Evolutionary conservation across 2,113 vertebrate species (phyloP).

Genomic region (Scomber japonicus): DNA sequence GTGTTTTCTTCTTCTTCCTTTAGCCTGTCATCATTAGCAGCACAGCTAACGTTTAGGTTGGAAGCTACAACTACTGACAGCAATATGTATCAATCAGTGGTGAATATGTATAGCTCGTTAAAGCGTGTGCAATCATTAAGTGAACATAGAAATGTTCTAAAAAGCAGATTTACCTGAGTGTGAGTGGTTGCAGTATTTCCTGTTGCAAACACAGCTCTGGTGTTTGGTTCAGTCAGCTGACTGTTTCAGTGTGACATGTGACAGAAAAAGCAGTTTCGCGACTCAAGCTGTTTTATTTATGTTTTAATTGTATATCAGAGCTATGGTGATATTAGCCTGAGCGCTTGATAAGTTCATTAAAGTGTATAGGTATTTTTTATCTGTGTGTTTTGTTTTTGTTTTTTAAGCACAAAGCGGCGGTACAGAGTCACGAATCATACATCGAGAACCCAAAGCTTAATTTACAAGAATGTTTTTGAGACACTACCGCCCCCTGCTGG

Average conservation of each 20-base stretch:
- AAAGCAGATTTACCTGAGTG: constrained; percentile 30
- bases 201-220: background rate
- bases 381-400: fast-evolving
- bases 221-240: constrained; percentile 65
- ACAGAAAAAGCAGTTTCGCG: constrained; percentile 56
- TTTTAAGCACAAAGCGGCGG: background rate
- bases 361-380: background rate
- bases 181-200: constrained; percentile 37
- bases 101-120: background rate
- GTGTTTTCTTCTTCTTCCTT: too few relatives aligned
- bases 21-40: background rate
- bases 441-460: too few relatives aligned
- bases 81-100: background rate
- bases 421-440: background rate
- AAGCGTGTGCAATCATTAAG: fast-evolving
- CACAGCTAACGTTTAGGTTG: background rate
- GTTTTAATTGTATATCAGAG: fast-evolving
- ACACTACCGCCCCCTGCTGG: too few relatives aligned
- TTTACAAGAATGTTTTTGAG: too few relatives aligned
- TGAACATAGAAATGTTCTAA: background rate
- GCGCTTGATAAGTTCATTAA: fast-evolving
- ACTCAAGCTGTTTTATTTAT: background rate
- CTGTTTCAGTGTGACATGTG: background rate
- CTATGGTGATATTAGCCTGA: fast-evolving
- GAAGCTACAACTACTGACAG: background rate